Evolutionary conservation across 2,888 invertebrate species (phyloP).

Genomic region (Apotomis capreana): DNA sequence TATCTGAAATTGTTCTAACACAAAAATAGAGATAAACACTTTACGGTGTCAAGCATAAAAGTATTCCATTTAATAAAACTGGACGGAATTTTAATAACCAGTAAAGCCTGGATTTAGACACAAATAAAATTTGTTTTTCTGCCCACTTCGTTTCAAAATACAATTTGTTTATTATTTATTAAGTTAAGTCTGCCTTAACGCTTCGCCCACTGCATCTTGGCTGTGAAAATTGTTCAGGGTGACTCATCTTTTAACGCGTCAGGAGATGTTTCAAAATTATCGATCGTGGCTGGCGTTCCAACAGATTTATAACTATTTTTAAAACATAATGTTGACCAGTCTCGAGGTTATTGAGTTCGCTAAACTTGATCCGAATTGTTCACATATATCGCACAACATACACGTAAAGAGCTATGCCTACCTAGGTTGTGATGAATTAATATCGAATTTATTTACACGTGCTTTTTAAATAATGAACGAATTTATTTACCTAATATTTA

Average conservation of each 20-base stretch:
- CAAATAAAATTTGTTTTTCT: conserved; percentile 14
- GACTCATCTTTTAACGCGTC: conserved; percentile 37
- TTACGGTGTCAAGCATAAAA: not conserved
- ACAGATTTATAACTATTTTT: conserved; percentile 26
- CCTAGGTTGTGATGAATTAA: too few species aligned
- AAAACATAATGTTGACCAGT: conserved; percentile 15
- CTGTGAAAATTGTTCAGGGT: conserved; percentile 20
- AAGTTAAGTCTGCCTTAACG: conserved; percentile 15
- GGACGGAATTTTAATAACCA: not conserved
- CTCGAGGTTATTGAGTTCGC: conserved; percentile 19
- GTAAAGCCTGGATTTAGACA: conserved; percentile 3
- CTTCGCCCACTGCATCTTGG: conserved; percentile 31
- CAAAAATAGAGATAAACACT: too few species aligned
- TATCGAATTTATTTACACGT: too few species aligned
- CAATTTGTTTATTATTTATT: conserved; percentile 22
- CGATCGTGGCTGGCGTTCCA: conserved; percentile 26
- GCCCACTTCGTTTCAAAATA: conserved; percentile 5
- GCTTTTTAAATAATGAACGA: too few species aligned
- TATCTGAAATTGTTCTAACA: too few species aligned
- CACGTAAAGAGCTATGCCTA: too few species aligned
- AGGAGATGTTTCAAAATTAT: conserved; percentile 32
- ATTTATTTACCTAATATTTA: too few species aligned
- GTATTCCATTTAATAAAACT: not conserved
- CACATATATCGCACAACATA: not conserved
- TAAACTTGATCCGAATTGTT: conserved; percentile 4